Conservation (phyloP, 2,888 invertebrate species). For the Erannis defoliaria region DNA sequence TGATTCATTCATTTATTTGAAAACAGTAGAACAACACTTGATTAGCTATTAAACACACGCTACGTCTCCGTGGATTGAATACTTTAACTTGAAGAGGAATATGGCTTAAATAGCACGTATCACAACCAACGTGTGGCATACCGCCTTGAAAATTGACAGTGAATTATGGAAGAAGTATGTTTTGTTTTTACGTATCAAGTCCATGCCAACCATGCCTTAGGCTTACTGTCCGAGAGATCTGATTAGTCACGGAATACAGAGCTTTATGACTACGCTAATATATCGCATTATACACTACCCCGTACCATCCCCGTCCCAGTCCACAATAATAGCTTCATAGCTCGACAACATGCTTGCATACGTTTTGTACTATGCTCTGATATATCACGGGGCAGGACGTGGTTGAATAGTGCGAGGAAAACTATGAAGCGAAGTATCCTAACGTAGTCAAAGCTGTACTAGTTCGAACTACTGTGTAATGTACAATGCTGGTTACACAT, state of each 20-base stretch:
- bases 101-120: conserved; percentile 78
- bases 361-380: background rate
- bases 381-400: background rate
- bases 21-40: background rate
- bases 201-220: conserved; percentile 77
- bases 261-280: conserved; percentile 5
- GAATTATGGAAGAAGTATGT: conserved; percentile 74
- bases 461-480: conserved; percentile 38
- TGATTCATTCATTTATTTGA: no score
- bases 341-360: background rate
- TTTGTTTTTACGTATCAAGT: conserved; percentile 71
- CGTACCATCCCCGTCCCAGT: background rate
- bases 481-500: conserved; percentile 45
- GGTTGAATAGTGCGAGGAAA: background rate
- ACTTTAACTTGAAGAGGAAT: conserved; percentile 59
- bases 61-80: background rate
- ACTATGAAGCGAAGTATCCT: background rate
- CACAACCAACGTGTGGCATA: conserved; percentile 84
- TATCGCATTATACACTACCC: background rate
- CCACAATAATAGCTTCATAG: background rate
- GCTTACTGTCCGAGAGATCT: conserved; percentile 39
- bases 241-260: conserved; percentile 39
- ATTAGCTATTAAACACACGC: background rate
- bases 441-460: conserved; percentile 13
- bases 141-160: conserved; percentile 82